These are phyloP conservation scores for Gallinago undulata DNA, from an alignment of 2,113 vertebrate species.

Conservation along the genomic window DNA sequence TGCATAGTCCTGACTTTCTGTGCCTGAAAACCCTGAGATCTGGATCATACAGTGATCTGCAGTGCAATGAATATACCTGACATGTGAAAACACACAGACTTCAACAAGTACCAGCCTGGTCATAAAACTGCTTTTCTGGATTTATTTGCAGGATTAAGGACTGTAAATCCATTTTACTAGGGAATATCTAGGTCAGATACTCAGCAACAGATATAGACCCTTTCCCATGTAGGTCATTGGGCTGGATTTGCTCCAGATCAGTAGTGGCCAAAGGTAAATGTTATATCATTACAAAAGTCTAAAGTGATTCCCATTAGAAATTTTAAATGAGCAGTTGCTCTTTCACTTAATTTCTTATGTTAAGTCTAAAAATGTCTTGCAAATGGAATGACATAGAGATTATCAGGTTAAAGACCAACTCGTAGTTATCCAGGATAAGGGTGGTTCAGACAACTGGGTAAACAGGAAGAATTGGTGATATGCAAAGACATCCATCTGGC, in stretches of 20 bases:
- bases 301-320: background rate
- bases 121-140: background rate
- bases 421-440: background rate
- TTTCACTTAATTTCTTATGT: background rate
- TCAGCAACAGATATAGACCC: background rate
- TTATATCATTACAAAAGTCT: background rate
- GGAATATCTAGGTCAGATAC: background rate
- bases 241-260: background rate
- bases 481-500: background rate
- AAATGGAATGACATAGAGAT: background rate
- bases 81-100: background rate
- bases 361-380: background rate
- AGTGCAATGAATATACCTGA: background rate
- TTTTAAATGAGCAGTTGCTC: background rate
- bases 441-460: background rate
- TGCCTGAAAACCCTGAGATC: background rate
- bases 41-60: background rate
- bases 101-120: background rate
- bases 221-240: background rate
- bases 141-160: conserved; percentile 29
- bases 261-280: background rate
- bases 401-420: background rate
- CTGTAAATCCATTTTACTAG: background rate
- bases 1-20: background rate
- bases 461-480: background rate